Evolutionary conservation across 2,888 invertebrate species (phyloP), one percentile per base, ranked within the genome.

Genomic region (Tineola bisselliella): DNA sequence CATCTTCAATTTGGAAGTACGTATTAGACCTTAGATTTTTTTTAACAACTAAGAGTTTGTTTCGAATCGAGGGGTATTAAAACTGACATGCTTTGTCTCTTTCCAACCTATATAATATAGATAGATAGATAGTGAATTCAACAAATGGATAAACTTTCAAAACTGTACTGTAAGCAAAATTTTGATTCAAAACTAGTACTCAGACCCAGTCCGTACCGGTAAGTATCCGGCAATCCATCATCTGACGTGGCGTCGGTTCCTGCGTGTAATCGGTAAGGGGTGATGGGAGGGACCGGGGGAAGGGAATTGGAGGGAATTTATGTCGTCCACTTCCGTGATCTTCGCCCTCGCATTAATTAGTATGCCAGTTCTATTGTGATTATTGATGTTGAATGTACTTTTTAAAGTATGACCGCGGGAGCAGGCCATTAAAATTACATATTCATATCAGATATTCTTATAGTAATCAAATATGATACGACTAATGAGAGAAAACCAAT

Each of bases 181-280:
- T 54, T n/a, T n/a, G 12, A 54, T 18, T 25, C 25, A 18, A 25
- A 54, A 19, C 25, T 54, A 54, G 54, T 54, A 25, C 54, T 54
- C 25, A 25, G 25, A 54, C 12, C 33, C 56, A n/a, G 58, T 58
- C 18, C 48, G 59, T 25, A 61, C 65, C 63, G 67, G 66, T 66
- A 65, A 69, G 68, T 74, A 60, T 79, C 79, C 79, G 79, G 79
- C 69, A 72, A 79, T 81, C 77, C 77, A 80, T 81, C 80, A 80
- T 75, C 66, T 67, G 66, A 17, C 44, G 30, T 67, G 68, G 54
- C 56, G 52, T 10, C 68, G 66, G 75, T 77, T 79, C 77, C 76
- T 79, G 70, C 69, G 67, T 58, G 71, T 75, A 78, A 78, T 75
- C 76, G 71, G 66, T 66, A 64, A 66, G 66, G 66, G 66, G 66